Evolutionary conservation across 2,113 vertebrate species (phyloP).

Genomic region (Saiga tatarica): DNA sequence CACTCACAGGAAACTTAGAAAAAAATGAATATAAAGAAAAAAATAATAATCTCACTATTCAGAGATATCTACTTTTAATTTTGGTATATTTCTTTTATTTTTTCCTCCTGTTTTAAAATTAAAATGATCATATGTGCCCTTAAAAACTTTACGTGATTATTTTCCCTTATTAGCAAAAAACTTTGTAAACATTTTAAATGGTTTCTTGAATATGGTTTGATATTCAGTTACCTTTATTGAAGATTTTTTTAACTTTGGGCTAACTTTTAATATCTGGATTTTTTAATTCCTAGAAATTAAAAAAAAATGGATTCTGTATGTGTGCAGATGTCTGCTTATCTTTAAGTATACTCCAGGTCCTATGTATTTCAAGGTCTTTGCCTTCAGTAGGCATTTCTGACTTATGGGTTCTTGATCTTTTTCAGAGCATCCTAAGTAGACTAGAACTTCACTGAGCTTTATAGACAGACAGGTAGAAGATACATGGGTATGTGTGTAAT

Average conservation of each 20-base stretch:
- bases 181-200: not conserved
- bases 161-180: not conserved
- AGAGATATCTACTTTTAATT: slow-evolving; percentile 15
- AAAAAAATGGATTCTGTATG: not conserved
- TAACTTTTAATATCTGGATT: not conserved
- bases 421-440: not conserved
- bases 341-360: not conserved
- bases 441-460: not conserved
- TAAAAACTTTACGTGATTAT: not conserved
- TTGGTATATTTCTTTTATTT: slow-evolving; percentile 1
- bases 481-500: not conserved
- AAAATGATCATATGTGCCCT: not conserved
- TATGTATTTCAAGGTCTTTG: not conserved
- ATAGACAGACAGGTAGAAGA: not conserved
- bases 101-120: not conserved
- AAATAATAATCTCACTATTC: not conserved
- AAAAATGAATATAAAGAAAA: not conserved
- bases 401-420: not conserved
- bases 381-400: not conserved
- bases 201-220: not conserved
- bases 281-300: not conserved
- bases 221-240: not conserved
- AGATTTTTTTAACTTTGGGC: not conserved
- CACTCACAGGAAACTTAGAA: not conserved
- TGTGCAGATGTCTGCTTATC: not conserved